Base-by-base conservation (phyloP, 2,888 invertebrate species). In the Eulithis testata region DNA sequence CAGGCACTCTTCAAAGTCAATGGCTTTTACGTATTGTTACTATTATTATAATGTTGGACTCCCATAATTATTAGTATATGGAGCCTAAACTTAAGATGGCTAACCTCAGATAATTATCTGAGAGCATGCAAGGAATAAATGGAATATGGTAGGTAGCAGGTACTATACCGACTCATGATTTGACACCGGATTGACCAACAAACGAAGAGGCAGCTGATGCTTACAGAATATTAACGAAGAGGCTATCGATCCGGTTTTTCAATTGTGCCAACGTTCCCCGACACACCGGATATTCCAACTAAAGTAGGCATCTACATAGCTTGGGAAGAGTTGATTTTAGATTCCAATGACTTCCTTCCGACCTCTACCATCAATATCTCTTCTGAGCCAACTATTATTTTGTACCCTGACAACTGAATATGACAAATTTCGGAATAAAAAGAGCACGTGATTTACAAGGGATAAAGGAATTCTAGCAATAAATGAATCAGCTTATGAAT, bases 201-300 rank as follows among this genome's bases (percentile, higher is more conserved):
- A 49, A 61, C 55, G 65, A 54, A 54, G 67, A 55, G 60, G 67
- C 74, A 73, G 68, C 71, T 75, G 66, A 64, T 69, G 75, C 70
- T 70, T 71, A 70, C 76, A 68, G 82, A 84, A 83, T 84, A 79
- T 73, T 77, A 81, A 82, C 69, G 71, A 75, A 66, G 68, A 69
- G 70, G 69, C 69, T 75, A 81, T 80, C 76, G 76, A 80, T 78
- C 76, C 73, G 74, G 77, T 77, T 77, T 74, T 69, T 65, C 55
- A 68, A 71, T 71, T 76, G 69, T 64, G 60, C 60, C 58, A 65
- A 57, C 66, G 68, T 49, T 37, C 51, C 40, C 8, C 40, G 63
- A 53, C 50, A 58, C 49, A 73, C 70, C 71, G 78, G 74, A 76
- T 74, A 65, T 73, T 66, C 59, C 53, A 63, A 63, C 55, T 58